A percentile compares a stretch with the other conserved stretches of the same genome.
These are phyloP conservation scores for Octopus sinensis DNA, from an alignment of 1,140 invertebrate genomes.

Conservation along the genomic window DNA sequence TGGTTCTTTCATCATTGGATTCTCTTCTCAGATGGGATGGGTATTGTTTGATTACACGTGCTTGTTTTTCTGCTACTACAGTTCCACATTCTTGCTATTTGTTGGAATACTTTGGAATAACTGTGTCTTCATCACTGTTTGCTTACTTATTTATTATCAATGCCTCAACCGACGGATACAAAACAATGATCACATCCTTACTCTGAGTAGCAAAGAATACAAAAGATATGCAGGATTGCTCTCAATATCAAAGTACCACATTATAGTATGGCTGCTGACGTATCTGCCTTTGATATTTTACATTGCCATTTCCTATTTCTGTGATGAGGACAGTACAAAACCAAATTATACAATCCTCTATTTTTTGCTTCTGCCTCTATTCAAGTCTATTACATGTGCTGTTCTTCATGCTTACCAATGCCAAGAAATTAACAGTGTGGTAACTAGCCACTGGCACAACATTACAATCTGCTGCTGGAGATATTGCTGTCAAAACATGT, in stretches of 20 bases:
- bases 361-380: conserved; percentile 35
- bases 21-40: conserved; percentile 46
- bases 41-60: conserved; percentile 24
- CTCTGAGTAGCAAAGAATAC: conserved; percentile 27
- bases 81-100: conserved; percentile 32
- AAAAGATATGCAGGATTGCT: conserved; percentile 32
- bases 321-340: conserved; percentile 7
- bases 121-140: conserved; percentile 20
- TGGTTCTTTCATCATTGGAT: conserved; percentile 44
- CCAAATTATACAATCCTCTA: conserved; percentile 26
- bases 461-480: neutral
- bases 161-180: conserved; percentile 23
- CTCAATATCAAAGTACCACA: conserved; percentile 28
- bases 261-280: conserved; percentile 27
- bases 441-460: conserved; percentile 4
- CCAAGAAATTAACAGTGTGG: conserved; percentile 27
- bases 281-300: conserved; percentile 37
- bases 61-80: conserved; percentile 36
- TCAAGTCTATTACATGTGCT: conserved; percentile 29
- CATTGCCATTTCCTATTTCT: conserved; percentile 22
- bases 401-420: conserved; percentile 36
- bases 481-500: too few species aligned
- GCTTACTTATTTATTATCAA: conserved; percentile 23
- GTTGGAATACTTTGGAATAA: conserved; percentile 25
- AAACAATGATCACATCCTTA: conserved; percentile 21